A percentile compares a stretch with the other conserved stretches of the same genome.
Conservation (phyloP, 2,797 vertebrate species). For the Tinamus major region DNA sequence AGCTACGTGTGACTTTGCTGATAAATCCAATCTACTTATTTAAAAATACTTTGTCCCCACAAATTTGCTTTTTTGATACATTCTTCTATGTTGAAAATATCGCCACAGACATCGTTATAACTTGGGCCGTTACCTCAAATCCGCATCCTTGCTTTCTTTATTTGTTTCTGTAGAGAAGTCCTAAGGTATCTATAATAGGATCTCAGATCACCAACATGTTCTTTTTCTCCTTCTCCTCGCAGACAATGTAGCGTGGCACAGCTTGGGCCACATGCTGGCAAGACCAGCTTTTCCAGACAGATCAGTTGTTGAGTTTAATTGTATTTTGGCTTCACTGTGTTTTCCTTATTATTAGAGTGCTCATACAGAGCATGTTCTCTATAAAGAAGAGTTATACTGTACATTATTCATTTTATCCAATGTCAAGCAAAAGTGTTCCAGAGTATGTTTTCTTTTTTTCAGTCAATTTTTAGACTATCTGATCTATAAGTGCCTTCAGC, state of each 20-base stretch:
- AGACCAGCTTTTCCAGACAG: background rate
- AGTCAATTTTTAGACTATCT: background rate
- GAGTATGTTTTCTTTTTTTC: slow-evolving; percentile 43
- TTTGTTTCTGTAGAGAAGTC: background rate
- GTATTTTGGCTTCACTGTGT: background rate
- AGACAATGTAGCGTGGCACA: background rate
- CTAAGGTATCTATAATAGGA: background rate
- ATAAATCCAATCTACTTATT: slow-evolving; percentile 31
- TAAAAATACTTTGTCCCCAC: background rate
- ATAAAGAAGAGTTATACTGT: background rate
- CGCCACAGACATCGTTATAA: background rate
- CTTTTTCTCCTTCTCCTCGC: background rate
- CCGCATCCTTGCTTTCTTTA: background rate
- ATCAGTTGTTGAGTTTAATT: background rate
- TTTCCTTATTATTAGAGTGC: background rate
- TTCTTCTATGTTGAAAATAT: background rate
- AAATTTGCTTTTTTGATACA: background rate
- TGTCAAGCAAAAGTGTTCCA: slow-evolving; percentile 18
- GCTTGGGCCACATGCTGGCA: background rate
- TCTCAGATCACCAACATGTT: background rate
- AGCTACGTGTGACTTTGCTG: background rate
- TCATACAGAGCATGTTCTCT: background rate
- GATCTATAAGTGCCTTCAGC: background rate
- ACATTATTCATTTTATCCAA: slow-evolving; percentile 14
- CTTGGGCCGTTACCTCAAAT: background rate